These are phyloP conservation scores for Centropyge bicolor DNA, from an alignment of 2,797 vertebrate genomes.

Conservation along the genomic window DNA sequence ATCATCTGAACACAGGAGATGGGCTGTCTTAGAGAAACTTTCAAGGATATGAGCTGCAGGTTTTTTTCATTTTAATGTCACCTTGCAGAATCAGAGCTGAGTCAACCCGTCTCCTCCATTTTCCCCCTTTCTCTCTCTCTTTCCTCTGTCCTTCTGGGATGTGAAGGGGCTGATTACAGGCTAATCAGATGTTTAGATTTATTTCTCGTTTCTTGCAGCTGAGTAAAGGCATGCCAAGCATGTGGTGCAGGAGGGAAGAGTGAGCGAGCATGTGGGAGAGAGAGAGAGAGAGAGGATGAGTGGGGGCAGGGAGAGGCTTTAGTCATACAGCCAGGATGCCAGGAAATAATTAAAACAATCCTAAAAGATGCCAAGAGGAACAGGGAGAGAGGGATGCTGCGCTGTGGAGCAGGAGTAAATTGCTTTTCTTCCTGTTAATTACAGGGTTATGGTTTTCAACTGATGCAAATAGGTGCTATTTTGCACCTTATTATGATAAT, in stretches of 20 bases:
- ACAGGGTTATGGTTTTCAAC: slow-evolving; percentile 88
- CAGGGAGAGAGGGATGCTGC: slow-evolving; percentile 54
- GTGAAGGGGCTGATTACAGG: slow-evolving; percentile 51
- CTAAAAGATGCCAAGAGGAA: slow-evolving; percentile 77
- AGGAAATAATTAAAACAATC: slow-evolving; percentile 81
- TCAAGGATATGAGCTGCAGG: slow-evolving; percentile 3
- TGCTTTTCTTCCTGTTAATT: slow-evolving; percentile 86
- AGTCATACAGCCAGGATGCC: slow-evolving; percentile 63
- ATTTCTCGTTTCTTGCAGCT: slow-evolving; percentile 50
- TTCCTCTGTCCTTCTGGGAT: slow-evolving; percentile 19
- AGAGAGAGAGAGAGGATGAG: slow-evolving; percentile 1
- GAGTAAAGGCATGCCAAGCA: slow-evolving; percentile 47
- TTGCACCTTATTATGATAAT: slow-evolving; percentile 85
- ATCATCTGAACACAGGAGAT: slow-evolving; percentile 17
- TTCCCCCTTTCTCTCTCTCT: background rate
- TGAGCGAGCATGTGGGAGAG: slow-evolving; percentile 16
- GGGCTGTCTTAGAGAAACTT: slow-evolving; percentile 13
- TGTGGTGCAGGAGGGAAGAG: slow-evolving; percentile 22
- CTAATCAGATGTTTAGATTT: slow-evolving; percentile 71
- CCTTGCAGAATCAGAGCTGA: slow-evolving; percentile 21
- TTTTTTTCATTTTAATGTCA: slow-evolving; percentile 39
- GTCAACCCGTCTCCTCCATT: slow-evolving; percentile 11
- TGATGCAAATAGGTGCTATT: slow-evolving; percentile 82
- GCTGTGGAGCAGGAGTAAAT: slow-evolving; percentile 80
- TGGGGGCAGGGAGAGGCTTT: slow-evolving; percentile 43